Percentiles rank a stretch among this genome's conserved stretches.
Evolutionary conservation across 2,797 vertebrate species (phyloP).

Genomic region (Trachurus trachurus): DNA sequence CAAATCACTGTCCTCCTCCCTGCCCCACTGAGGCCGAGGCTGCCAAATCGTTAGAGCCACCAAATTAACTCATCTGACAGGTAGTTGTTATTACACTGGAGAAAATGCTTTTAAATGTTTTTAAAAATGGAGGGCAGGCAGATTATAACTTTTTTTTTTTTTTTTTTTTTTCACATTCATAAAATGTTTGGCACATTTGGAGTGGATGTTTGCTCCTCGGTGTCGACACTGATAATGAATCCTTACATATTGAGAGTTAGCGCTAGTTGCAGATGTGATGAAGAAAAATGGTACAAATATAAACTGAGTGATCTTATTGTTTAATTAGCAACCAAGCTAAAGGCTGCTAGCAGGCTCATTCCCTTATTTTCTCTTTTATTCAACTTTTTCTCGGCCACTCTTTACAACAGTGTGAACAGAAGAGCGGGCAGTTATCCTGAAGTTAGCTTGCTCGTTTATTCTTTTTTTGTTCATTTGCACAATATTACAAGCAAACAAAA

Average conservation of each 20-base stretch:
- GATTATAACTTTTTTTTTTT: background rate
- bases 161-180: conserved; percentile 15
- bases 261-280: background rate
- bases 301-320: background rate
- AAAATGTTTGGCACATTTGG: background rate
- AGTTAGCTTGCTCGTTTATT: too few relatives aligned
- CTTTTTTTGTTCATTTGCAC: too few relatives aligned
- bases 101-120: conserved; percentile 2
- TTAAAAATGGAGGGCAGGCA: background rate
- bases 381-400: too few relatives aligned
- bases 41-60: background rate
- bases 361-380: too few relatives aligned
- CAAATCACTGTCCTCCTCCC: background rate
- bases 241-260: background rate
- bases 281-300: background rate
- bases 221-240: too few relatives aligned
- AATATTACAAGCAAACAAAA: too few relatives aligned
- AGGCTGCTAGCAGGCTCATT: background rate
- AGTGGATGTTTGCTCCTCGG: too few relatives aligned
- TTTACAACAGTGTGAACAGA: too few relatives aligned
- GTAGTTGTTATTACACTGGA: conserved; percentile 49
- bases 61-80: background rate
- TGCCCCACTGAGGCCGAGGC: too few relatives aligned
- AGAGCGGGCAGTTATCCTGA: too few relatives aligned
- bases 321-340: background rate